phyloP scores from a whole-genome alignment of 2,888 invertebrate genomes.

The Caenorhabditis sp. region DNA sequence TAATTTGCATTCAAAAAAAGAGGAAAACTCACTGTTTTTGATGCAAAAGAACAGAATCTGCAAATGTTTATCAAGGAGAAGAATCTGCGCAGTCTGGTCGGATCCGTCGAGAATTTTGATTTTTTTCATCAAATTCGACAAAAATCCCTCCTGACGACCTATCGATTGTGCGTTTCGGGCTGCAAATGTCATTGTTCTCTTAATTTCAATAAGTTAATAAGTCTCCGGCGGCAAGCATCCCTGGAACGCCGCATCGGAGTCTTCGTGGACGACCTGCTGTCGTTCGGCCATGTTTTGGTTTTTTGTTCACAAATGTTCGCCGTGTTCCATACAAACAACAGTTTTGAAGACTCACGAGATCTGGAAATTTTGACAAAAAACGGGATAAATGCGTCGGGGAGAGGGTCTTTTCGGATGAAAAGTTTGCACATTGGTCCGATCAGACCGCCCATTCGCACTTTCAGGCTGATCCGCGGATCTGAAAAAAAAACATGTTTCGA shows the following conservation, averaged over 20 bases:
- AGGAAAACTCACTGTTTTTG: slow-evolving; percentile 75
- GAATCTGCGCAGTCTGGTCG: slow-evolving; percentile 33
- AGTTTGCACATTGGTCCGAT: slow-evolving; percentile 48
- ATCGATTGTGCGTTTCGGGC: slow-evolving; percentile 71
- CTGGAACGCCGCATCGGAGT: too few species aligned
- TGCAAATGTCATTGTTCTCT: too few species aligned
- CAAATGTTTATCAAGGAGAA: slow-evolving; percentile 65
- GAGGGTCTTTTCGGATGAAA: slow-evolving; percentile 30
- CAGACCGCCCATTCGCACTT: slow-evolving; percentile 71
- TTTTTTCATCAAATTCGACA: slow-evolving; percentile 28
- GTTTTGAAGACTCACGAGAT: slow-evolving; percentile 37
- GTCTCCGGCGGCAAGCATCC: too few species aligned
- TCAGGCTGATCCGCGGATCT: slow-evolving; percentile 70
- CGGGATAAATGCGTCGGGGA: slow-evolving; percentile 31
- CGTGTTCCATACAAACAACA: background rate
- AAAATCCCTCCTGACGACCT: slow-evolving; percentile 61
- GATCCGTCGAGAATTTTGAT: slow-evolving; percentile 23
- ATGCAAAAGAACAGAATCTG: slow-evolving; percentile 72
- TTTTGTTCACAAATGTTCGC: background rate
- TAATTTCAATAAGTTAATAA: too few species aligned
- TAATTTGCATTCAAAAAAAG: too few species aligned
- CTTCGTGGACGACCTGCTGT: too few species aligned
- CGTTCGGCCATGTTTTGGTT: too few species aligned
- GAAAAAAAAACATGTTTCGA: slow-evolving; percentile 9
- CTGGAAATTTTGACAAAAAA: slow-evolving; percentile 45